These are phyloP conservation scores for Catostomus latipinnis DNA, from an alignment of 2,797 vertebrate species.

Conservation along the genomic window DNA sequence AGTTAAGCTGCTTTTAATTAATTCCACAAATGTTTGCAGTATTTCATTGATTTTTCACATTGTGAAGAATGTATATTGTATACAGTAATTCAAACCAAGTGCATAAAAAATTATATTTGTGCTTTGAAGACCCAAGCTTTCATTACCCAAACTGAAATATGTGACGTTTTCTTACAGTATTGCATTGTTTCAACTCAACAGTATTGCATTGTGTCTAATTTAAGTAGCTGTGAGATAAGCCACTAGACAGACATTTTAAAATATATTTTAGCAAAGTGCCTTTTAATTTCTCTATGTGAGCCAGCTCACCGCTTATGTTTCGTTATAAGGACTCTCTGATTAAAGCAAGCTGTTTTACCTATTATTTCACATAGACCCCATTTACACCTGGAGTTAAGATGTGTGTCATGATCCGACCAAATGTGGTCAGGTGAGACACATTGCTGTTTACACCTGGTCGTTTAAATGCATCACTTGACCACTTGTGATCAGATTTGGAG, in stretches of 20 bases:
- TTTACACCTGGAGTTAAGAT: too few species aligned
- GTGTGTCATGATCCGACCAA: too few species aligned
- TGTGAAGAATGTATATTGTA: neutral
- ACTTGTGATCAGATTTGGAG: too few species aligned
- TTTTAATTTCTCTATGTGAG: slow-evolving; percentile 54
- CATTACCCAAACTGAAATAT: slow-evolving; percentile 8
- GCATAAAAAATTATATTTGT: slow-evolving; percentile 30
- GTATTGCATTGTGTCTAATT: neutral
- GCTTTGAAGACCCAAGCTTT: slow-evolving; percentile 18
- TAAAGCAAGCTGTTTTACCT: slow-evolving; percentile 36
- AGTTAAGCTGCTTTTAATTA: neutral
- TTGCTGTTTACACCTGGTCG: too few species aligned
- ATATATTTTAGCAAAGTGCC: slow-evolving; percentile 53
- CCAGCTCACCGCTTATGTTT: slow-evolving; percentile 37
- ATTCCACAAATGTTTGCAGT: slow-evolving; percentile 7
- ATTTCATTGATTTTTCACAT: slow-evolving; percentile 34
- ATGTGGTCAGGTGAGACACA: too few species aligned
- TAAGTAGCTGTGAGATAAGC: slow-evolving; percentile 10
- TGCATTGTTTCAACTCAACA: neutral
- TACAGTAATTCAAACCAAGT: slow-evolving; percentile 1
- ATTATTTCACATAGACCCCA: too few species aligned
- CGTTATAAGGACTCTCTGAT: slow-evolving; percentile 37
- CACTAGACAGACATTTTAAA: slow-evolving; percentile 28
- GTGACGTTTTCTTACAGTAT: neutral
- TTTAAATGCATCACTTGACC: too few species aligned